phyloP scores from a whole-genome alignment of 1,140 invertebrate genomes.

The Liolophura sinensis region DNA sequence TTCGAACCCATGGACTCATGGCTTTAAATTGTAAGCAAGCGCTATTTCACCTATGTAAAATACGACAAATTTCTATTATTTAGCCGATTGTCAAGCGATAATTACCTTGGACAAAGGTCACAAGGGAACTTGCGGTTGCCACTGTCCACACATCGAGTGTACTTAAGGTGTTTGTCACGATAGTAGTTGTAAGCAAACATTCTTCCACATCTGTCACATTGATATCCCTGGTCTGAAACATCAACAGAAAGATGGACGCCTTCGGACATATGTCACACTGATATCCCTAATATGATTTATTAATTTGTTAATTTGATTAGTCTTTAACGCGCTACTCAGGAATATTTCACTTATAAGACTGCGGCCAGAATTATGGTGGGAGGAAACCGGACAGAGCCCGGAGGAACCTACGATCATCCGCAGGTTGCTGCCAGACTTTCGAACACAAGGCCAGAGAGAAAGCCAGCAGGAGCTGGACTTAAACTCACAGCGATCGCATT shows the following conservation, averaged over 20 bases:
- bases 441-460: too few relatives aligned
- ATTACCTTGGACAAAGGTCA: slow-evolving; percentile 51
- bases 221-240: slow-evolving; percentile 39
- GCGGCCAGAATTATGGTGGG: too few relatives aligned
- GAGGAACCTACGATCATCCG: too few relatives aligned
- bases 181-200: slow-evolving; percentile 60
- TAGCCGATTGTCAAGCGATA: too few relatives aligned
- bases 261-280: background rate
- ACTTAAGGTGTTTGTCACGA: slow-evolving; percentile 60
- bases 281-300: background rate
- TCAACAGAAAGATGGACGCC: background rate
- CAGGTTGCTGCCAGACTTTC: too few relatives aligned
- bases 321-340: background rate
- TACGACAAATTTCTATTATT: too few relatives aligned
- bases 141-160: slow-evolving; percentile 58
- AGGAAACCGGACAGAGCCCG: too few relatives aligned
- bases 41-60: too few relatives aligned
- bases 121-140: slow-evolving; percentile 59
- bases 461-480: too few relatives aligned
- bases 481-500: too few relatives aligned
- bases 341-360: too few relatives aligned
- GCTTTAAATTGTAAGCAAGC: slow-evolving; percentile 33
- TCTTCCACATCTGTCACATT: slow-evolving; percentile 57
- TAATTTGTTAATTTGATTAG: background rate
- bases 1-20: slow-evolving; percentile 61